Evolutionary conservation across 2,888 invertebrate genomes (phyloP).

Genomic region (Lamellibrachia columna): DNA sequence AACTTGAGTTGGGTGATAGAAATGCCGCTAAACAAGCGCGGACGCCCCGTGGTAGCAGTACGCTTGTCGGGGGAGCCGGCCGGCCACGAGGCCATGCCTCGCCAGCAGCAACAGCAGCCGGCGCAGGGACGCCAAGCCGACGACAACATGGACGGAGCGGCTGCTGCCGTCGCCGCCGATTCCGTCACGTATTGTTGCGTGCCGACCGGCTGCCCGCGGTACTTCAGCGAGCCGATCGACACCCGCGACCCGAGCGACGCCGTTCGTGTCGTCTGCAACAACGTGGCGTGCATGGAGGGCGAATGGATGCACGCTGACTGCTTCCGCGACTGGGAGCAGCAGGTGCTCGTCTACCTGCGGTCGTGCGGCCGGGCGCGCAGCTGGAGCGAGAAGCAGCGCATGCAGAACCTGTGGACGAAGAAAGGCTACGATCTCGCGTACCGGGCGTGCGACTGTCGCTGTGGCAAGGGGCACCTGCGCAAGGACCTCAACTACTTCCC

Average conservation of each 20-base stretch:
- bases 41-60: neutral
- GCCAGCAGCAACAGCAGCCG: neutral
- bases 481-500: constrained; percentile 94
- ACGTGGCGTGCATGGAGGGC: constrained; percentile 87
- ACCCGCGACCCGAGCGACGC: constrained; percentile 67
- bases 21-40: constrained; percentile 12
- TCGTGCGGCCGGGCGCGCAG: constrained; percentile 90
- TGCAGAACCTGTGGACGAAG: constrained; percentile 96
- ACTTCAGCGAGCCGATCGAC: constrained; percentile 36
- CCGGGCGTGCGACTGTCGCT: constrained; percentile 86
- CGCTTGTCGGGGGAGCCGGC: constrained; percentile 17
- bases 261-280: constrained; percentile 91
- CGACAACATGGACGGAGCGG: neutral
- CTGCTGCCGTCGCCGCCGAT: neutral
- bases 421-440: constrained; percentile 96
- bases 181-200: constrained; percentile 36
- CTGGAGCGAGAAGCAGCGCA: constrained; percentile 93
- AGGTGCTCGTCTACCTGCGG: constrained; percentile 87
- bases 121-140: neutral
- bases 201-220: constrained; percentile 37
- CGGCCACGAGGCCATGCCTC: constrained; percentile 10
- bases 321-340: constrained; percentile 92
- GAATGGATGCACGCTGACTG: constrained; percentile 96
- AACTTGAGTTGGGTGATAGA: neutral
- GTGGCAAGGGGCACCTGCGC: constrained; percentile 89